phyloP scores from a whole-genome alignment of 2,888 invertebrate genomes.

The Diadegma fenestrale region DNA sequence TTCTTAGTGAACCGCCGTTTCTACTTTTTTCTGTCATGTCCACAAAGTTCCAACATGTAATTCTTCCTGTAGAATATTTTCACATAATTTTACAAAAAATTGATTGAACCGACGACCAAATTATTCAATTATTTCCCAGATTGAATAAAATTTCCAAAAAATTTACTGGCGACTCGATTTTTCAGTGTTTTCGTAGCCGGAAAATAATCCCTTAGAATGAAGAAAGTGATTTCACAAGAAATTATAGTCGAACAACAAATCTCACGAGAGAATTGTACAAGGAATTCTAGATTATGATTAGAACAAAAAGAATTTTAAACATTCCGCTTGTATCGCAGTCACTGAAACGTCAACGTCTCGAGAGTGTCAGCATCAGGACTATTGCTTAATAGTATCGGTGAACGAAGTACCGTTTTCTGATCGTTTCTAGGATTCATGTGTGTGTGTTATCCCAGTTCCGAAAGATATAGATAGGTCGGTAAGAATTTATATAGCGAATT shows the following conservation, averaged over 20 bases:
- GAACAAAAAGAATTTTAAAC: neutral
- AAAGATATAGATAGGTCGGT: slow-evolving; percentile 18
- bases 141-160: neutral
- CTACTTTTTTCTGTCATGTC: neutral
- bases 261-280: neutral
- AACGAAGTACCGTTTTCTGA: slow-evolving; percentile 62
- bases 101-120: too few species aligned
- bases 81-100: neutral
- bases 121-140: too few species aligned
- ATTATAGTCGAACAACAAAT: too few species aligned
- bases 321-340: neutral
- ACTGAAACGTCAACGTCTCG: neutral
- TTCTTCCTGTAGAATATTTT: neutral
- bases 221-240: neutral
- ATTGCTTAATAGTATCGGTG: slow-evolving; percentile 30
- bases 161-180: neutral
- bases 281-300: neutral
- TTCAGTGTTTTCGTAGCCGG: too few species aligned
- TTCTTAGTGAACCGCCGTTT: neutral
- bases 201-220: neutral
- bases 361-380: neutral
- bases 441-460: slow-evolving; percentile 59
- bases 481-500: neutral
- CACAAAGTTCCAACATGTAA: neutral
- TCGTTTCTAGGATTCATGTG: slow-evolving; percentile 39